Conservation (phyloP, 2,113 vertebrate genomes). For the Apodemus speciosus region DNA sequence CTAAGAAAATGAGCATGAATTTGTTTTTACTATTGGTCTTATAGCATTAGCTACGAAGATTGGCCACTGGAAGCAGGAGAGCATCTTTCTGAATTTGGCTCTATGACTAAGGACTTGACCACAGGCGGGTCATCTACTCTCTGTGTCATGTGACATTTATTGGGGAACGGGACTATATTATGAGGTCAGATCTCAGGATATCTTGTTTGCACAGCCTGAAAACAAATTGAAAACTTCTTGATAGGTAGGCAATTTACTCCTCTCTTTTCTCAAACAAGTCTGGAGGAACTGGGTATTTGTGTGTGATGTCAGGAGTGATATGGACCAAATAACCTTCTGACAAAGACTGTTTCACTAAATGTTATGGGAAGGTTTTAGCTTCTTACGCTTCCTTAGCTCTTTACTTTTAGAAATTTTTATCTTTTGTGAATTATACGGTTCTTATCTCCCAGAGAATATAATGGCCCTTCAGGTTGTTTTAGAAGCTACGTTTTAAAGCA, state of each 20-base stretch:
- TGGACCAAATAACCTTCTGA: not conserved
- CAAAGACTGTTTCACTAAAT: not conserved
- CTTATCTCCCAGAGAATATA: not conserved
- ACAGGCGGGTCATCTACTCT: not conserved
- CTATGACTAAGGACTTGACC: not conserved
- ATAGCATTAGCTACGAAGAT: not conserved
- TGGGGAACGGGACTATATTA: not conserved
- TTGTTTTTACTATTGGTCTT: not conserved
- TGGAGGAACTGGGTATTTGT: not conserved
- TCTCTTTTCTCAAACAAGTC: not conserved
- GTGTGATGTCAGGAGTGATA: not conserved
- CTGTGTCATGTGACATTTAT: not conserved
- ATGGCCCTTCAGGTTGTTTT: not conserved
- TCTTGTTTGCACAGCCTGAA: not conserved
- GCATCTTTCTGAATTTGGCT: not conserved
- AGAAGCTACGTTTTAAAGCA: not conserved
- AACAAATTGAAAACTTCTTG: not conserved
- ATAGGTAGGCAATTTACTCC: not conserved
- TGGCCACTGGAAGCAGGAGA: not conserved
- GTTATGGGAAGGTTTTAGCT: constrained; percentile 6
- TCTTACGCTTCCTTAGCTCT: not conserved
- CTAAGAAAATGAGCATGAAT: not conserved
- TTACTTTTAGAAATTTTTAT: not conserved
- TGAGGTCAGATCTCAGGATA: not conserved
- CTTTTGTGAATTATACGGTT: not conserved